Base-by-base conservation (phyloP, 2,888 invertebrate genomes). In the Tetramorium bicarinatum region DNA sequence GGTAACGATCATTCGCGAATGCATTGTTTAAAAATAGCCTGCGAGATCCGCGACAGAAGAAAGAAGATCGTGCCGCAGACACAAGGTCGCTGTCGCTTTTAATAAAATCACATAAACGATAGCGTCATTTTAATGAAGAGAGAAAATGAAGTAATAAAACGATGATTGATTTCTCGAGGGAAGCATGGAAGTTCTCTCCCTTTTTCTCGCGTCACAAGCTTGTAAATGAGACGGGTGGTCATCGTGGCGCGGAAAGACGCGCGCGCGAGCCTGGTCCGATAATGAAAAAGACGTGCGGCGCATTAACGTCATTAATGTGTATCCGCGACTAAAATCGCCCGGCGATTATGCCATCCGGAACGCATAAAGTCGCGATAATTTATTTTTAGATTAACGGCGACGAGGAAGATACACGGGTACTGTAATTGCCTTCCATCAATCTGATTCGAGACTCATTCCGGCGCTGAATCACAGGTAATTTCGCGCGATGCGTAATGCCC, bases 281-380 rank as follows among this genome's bases (percentile, higher is more conserved):
- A 87, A 87, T 82, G 86, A 67, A 86, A 83, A 88, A 71, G 75
- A 67, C 83, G 83, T 64, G 59, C 82, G 52, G 38, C 29, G 49
- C 47, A 54, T 67, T 62, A 84, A 72, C 61, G n/a, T 62, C 38
- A 62, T 62, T 62, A 62, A 64, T 44, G 41, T 84, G 61, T 84
- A 81, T 87, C 85, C 71, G 44, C 52, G 76, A 61, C 56, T 62
- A 49, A 34, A 44, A 71, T 79, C 86, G 41, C 47, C 67, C 44
- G 66, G 66, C 86, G 82, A 87, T 87, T 87, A 87, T 56, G 67
- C 81, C 81, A 82, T 83, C 83, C 86, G 75, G 61, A 84, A 87
- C 72, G 64, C 72, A 54, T 34, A 41, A 56, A 2, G 34, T 44
- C 49, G 52, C 69, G 59, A 64, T 64, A 41, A 44, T 67, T 49